Conservation (phyloP, 2,888 invertebrate species). For the Pyrrhosoma nymphula region DNA sequence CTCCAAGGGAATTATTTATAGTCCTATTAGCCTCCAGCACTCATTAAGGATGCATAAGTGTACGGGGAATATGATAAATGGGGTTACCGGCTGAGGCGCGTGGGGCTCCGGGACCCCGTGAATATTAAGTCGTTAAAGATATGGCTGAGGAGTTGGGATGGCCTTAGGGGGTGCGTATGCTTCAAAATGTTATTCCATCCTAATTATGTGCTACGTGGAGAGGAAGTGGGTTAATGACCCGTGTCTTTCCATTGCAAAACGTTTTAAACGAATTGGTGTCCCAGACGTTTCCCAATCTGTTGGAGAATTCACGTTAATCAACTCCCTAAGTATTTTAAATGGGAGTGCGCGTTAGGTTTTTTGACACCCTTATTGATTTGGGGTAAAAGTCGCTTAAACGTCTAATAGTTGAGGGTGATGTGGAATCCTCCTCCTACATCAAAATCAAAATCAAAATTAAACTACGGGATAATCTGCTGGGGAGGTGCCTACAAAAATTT, state of each 20-base stretch:
- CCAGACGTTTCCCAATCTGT: background rate
- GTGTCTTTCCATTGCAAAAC: constrained; percentile 6
- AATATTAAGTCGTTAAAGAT: constrained; percentile 29
- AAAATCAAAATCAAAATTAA: too few relatives aligned
- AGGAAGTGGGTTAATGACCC: background rate
- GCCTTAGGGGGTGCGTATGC: background rate
- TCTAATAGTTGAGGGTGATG: too few relatives aligned
- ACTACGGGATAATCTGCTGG: too few relatives aligned
- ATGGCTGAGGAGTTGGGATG: background rate
- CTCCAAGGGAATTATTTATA: constrained; percentile 39
- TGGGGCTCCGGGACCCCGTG: background rate
- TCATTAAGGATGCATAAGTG: constrained; percentile 45
- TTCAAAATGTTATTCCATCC: background rate
- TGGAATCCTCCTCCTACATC: too few relatives aligned
- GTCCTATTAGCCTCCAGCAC: constrained; percentile 40
- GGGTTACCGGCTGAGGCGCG: background rate
- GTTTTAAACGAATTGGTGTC: background rate
- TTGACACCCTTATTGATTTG: background rate
- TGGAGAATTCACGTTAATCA: background rate
- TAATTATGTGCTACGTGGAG: background rate
- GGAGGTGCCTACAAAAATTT: too few relatives aligned
- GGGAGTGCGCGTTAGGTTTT: background rate
- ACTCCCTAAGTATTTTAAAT: background rate
- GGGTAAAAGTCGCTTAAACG: too few relatives aligned
- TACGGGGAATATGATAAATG: constrained; percentile 43